Base-by-base conservation (phyloP, 2,113 vertebrate species). In the Pseudopipra pipra region DNA sequence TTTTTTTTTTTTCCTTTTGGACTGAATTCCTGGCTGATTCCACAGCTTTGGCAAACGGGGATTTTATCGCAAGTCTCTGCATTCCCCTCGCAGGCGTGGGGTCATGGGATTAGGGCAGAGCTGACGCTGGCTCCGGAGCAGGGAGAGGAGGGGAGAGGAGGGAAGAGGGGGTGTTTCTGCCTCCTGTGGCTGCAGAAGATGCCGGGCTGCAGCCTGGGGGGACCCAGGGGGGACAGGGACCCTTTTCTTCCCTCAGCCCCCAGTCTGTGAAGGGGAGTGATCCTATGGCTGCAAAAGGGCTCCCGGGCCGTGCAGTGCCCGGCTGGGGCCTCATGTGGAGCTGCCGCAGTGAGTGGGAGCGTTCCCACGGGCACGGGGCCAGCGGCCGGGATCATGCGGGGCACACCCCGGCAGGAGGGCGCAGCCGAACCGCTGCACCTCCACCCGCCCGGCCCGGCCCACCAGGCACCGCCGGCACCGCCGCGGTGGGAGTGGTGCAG, bases 281-380 rank as follows among this genome's bases (percentile, higher is more conserved):
- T 25, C 15, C 52, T 5, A 1, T 2, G 10, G 65, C n/a, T 10
- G 1, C 5, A 7, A 4, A 55, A 25, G 51, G 47, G 14, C 35
- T 16, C 27, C 37, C 44, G 43, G 76, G 31, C 68, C 37, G 24
- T 30, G 22, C 67, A 12, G 52, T 89, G 68, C 77, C 86, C 59
- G 2, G 52, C 77, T 33, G 86, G 61, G 68, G 77, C 77, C 61
- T 52, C 37, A 33, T 61, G 58, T 1, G 86, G 83, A 78, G 77
- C 81, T 8, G 68, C 66, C 5, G 82, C 81, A 63, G 58, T 19
- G 66, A 85, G 90, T 46, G 93, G 95, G 91, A 84, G 91, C 72
- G 61, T 93, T 96, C 93, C 95, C 95, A 95, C 11, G 83, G 95
- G 95, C 95, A 8, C 14, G 4, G 87, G 91, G 96, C 96, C 96